phyloP scores from a whole-genome alignment of 2,888 invertebrate species.

The Epiblema foenella region DNA sequence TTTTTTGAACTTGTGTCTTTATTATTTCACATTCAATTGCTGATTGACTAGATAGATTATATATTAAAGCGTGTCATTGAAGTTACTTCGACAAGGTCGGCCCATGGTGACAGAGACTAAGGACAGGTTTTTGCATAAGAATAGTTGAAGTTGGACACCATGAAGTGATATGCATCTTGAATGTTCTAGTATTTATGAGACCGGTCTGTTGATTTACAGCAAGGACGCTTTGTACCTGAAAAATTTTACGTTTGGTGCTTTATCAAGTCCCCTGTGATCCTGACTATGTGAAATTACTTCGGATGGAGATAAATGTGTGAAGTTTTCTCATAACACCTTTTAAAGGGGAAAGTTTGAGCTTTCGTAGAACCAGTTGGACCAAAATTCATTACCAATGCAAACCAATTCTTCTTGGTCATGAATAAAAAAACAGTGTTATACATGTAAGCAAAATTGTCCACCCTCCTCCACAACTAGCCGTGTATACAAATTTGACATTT shows the following conservation, averaged over 20 bases:
- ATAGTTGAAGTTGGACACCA: slow-evolving; percentile 9
- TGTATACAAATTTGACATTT: too few relatives aligned
- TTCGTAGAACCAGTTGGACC: too few relatives aligned
- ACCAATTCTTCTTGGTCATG: too few relatives aligned
- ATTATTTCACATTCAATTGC: slow-evolving; percentile 1
- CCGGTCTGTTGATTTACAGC: slow-evolving; percentile 41
- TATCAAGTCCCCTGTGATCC: slow-evolving; percentile 29
- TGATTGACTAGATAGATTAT: slow-evolving; percentile 2
- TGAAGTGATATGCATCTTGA: slow-evolving; percentile 29
- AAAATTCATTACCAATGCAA: too few relatives aligned
- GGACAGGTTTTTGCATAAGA: slow-evolving; percentile 19
- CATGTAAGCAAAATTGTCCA: too few relatives aligned
- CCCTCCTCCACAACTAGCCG: too few relatives aligned
- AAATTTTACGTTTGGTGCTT: slow-evolving; percentile 28
- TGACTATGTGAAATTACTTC: slow-evolving; percentile 14
- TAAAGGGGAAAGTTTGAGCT: not conserved
- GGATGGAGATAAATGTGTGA: slow-evolving; percentile 5
- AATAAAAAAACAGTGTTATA: too few relatives aligned
- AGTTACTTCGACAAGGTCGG: slow-evolving; percentile 11
- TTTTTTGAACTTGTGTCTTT: not conserved
- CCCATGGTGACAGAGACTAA: slow-evolving; percentile 23
- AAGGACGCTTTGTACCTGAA: slow-evolving; percentile 28
- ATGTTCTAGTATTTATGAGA: slow-evolving; percentile 36
- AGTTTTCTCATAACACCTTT: slow-evolving; percentile 28
- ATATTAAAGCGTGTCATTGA: slow-evolving; percentile 31